Base-by-base conservation (phyloP, 1,140 invertebrate species). In the Lasaia peninsularis region DNA sequence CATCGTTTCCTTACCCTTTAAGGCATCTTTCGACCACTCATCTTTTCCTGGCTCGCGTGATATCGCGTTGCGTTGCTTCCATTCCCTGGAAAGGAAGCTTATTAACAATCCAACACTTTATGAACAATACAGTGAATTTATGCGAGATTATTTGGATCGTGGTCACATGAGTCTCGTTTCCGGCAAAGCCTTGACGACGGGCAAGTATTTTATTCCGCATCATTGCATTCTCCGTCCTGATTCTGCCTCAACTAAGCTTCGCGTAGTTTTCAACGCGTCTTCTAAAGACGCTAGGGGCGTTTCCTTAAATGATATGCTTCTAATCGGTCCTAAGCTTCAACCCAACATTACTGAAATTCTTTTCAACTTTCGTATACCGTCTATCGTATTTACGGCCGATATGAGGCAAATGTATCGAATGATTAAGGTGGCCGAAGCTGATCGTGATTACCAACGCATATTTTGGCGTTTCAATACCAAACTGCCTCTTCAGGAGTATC, bases 391-490 rank as follows among this genome's bases (percentile, higher is more conserved):
- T 16, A 62, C 31, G 28, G 60, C 60, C 7, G 60, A 62, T 40
- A 33, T 62, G 4, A 28, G 32, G 14, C 50, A 62, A 53, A 62
- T 32, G 31, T 32, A 32, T 32, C 31, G 31, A 9, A 32, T 32
- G 31, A 32, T 32, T 32, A 5, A 9, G 6, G 31, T 32, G 6
- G 31, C 6, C 10, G 31, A 32, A 48, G 63, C 62, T 12, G 60
- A 89, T 57, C 50, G 66, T 6, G 65, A 80, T 24, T 81, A 75
- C 44, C 86, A 90, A 60, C 60, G 72, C 48, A 90, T 91, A 14
- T 32, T 90, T 6, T 91, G 89, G 83, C 62, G 80, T 21, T 12
- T 56, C 0, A 28, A 55, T 9, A 64, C 65, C 0, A 33, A 50
- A 8, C 32, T 80, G 44, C 33, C 52, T 11, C 35, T 89, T 0